Percentiles rank a stretch among this genome's conserved stretches.
Conservation (phyloP, 1,140 invertebrate species). For the Papilio glaucus region DNA sequence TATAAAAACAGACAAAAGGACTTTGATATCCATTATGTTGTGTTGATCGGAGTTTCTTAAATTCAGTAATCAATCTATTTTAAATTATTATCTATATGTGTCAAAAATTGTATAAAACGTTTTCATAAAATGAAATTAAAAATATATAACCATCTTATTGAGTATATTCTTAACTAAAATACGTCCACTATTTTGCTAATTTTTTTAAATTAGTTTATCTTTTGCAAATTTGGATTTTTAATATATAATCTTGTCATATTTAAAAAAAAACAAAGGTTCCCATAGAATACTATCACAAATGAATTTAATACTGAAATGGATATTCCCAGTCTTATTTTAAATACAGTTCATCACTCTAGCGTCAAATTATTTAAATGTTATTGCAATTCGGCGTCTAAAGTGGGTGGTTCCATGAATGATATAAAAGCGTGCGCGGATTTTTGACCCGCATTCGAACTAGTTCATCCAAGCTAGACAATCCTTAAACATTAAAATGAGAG, state of each 20-base stretch:
- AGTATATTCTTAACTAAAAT: too few relatives aligned
- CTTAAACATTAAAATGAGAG: slow-evolving; percentile 68
- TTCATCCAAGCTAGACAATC: slow-evolving; percentile 69
- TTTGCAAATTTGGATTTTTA: too few relatives aligned
- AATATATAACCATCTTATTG: slow-evolving; percentile 4
- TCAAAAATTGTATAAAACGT: not conserved
- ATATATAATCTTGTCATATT: too few relatives aligned
- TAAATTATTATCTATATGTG: not conserved
- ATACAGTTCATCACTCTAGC: slow-evolving; percentile 57
- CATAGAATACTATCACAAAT: slow-evolving; percentile 43
- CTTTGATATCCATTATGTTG: not conserved
- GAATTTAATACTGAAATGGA: slow-evolving; percentile 49
- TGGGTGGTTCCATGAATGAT: slow-evolving; percentile 72
- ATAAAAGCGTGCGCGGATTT: slow-evolving; percentile 75
- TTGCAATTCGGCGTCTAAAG: slow-evolving; percentile 69
- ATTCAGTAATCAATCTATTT: not conserved
- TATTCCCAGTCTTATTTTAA: slow-evolving; percentile 63
- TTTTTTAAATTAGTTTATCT: too few relatives aligned
- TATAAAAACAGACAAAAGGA: not conserved
- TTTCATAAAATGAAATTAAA: slow-evolving; percentile 33
- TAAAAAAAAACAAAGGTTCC: too few relatives aligned
- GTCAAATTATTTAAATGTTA: slow-evolving; percentile 76
- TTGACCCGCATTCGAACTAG: slow-evolving; percentile 77
- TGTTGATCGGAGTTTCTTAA: not conserved
- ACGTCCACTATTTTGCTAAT: too few relatives aligned